Evolutionary conservation across 1,140 invertebrate genomes (phyloP).

Genomic region (Thrips palmi): DNA sequence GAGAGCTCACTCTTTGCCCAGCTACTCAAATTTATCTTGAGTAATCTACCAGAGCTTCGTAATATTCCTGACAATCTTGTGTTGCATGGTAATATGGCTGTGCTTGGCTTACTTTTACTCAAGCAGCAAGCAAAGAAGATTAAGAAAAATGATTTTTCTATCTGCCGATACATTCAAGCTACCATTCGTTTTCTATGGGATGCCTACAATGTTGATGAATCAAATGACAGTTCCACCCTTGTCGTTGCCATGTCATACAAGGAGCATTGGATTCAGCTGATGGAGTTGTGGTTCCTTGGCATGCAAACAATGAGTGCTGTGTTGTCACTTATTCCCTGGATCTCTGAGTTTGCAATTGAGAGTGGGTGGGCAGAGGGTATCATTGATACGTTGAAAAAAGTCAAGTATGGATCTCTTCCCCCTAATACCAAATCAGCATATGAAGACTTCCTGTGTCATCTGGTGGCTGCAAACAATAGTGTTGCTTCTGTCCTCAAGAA

Average conservation of each 20-base stretch:
- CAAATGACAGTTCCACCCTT: constrained; percentile 55
- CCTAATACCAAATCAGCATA: constrained; percentile 72
- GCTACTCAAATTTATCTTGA: constrained; percentile 69
- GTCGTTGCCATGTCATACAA: constrained; percentile 73
- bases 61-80: constrained; percentile 66
- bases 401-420: constrained; percentile 59
- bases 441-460: constrained; percentile 70
- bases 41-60: constrained; percentile 66
- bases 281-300: constrained; percentile 81
- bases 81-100: constrained; percentile 63
- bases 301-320: constrained; percentile 80
- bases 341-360: constrained; percentile 76
- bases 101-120: constrained; percentile 61
- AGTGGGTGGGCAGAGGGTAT: constrained; percentile 84
- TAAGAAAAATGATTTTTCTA: constrained; percentile 72
- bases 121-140: constrained; percentile 65
- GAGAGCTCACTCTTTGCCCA: constrained; percentile 54
- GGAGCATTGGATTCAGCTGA: constrained; percentile 69
- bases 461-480: constrained; percentile 61
- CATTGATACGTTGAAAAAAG: constrained; percentile 56
- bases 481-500: constrained; percentile 62
- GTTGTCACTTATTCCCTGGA: constrained; percentile 62
- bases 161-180: constrained; percentile 69
- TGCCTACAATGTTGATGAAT: constrained; percentile 74
- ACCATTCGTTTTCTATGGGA: constrained; percentile 84